A percentile compares a stretch with the other conserved stretches of the same genome.
These are phyloP conservation scores for Tenebrosternarchus preto DNA, from an alignment of 2,113 vertebrate genomes.

Conservation along the genomic window DNA sequence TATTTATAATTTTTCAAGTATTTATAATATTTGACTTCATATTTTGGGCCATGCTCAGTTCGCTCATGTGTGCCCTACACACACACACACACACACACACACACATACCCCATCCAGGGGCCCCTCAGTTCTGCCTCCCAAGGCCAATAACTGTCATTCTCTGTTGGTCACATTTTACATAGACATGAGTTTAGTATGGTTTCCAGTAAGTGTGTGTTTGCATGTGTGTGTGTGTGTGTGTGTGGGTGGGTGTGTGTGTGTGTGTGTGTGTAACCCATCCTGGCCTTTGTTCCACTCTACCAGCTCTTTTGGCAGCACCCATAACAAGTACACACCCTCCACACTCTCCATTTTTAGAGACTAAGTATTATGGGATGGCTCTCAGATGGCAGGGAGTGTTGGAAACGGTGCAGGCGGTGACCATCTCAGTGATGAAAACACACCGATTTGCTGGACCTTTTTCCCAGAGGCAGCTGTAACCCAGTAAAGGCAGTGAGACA, in stretches of 20 bases:
- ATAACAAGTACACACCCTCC: constrained; percentile 29
- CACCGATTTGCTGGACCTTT: constrained; percentile 15
- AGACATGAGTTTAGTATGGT: constrained; percentile 31
- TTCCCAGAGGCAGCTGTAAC: not conserved
- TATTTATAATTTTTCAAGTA: not conserved
- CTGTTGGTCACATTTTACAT: constrained; percentile 6
- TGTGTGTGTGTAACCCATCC: constrained; percentile 32
- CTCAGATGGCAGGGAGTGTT: constrained; percentile 10
- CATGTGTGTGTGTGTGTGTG: constrained; percentile 23
- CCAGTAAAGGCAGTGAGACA: constrained; percentile 11
- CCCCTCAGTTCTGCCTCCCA: not conserved
- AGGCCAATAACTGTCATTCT: constrained; percentile 23
- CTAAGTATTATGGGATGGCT: constrained; percentile 21
- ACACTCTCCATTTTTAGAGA: constrained; percentile 5
- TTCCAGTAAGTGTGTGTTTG: constrained; percentile 41
- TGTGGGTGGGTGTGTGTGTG: not conserved
- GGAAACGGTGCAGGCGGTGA: not conserved
- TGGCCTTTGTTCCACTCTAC: constrained; percentile 25
- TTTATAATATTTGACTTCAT: not conserved
- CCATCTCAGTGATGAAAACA: constrained; percentile 7
- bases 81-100: too few relatives aligned
- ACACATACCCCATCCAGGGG: too few relatives aligned
- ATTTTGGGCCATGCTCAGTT: not conserved
- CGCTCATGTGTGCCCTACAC: too few relatives aligned
- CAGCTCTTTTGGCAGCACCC: constrained; percentile 11